Evolutionary conservation across 2,888 invertebrate species (phyloP).

Genomic region (Coelogynopora nodosa): DNA sequence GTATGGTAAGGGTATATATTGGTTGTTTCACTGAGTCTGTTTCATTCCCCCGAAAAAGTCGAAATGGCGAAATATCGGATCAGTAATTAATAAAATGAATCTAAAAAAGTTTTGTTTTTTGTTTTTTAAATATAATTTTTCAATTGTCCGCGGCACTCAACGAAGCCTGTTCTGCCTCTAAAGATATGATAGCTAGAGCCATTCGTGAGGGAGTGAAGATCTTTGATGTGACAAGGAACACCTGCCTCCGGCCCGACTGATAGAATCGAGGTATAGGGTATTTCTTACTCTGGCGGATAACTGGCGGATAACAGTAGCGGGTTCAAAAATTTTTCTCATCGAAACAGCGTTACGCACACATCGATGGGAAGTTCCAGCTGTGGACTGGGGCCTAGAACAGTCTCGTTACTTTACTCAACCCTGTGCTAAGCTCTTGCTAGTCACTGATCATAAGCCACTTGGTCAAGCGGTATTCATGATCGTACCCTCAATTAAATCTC

Average conservation of each 20-base stretch:
- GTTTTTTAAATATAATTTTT: too few species aligned
- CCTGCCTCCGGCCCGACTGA: background rate
- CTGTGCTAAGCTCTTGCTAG: background rate
- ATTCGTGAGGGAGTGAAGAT: background rate
- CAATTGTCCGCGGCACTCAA: background rate
- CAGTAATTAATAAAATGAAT: too few species aligned
- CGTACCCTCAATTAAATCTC: background rate
- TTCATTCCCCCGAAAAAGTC: too few species aligned
- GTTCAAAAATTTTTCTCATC: background rate
- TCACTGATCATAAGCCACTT: background rate
- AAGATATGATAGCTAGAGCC: background rate
- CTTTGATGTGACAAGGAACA: background rate
- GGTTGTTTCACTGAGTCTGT: too few species aligned
- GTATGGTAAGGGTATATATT: too few species aligned
- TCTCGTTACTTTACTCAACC: conserved; percentile 4
- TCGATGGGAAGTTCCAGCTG: background rate
- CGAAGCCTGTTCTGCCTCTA: background rate
- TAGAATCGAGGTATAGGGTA: background rate
- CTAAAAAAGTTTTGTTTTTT: too few species aligned
- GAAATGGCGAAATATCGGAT: too few species aligned
- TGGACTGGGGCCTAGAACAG: background rate
- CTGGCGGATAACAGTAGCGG: background rate
- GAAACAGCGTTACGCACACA: background rate
- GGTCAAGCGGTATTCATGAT: too few species aligned
- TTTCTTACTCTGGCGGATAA: background rate